Percentiles rank a stretch among this genome's conserved stretches.
Conservation (phyloP, 2,888 invertebrate genomes). For the Meiosimyza decipiens region DNA sequence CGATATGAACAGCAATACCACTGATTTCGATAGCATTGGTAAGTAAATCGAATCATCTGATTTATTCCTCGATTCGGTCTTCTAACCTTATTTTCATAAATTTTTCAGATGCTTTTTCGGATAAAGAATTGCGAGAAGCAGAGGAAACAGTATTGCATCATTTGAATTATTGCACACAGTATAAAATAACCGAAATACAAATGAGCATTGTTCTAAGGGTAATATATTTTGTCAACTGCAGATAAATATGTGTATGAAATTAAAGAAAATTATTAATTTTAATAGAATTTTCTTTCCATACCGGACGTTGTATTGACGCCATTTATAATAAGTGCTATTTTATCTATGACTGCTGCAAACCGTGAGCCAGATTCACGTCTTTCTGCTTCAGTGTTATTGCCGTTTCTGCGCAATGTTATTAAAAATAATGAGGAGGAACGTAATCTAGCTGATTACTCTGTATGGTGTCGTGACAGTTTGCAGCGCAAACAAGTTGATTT, state of each 20-base stretch:
- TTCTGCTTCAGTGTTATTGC: slow-evolving; percentile 58
- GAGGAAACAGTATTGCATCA: slow-evolving; percentile 74
- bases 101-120: slow-evolving; percentile 63
- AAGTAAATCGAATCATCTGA: background rate
- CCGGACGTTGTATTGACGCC: slow-evolving; percentile 74
- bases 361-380: slow-evolving; percentile 63
- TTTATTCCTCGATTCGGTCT: background rate
- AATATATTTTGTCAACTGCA: slow-evolving; percentile 11
- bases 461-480: slow-evolving; percentile 70
- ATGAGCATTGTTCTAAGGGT: slow-evolving; percentile 58
- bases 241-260: background rate
- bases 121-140: slow-evolving; percentile 70
- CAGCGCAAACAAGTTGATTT: slow-evolving; percentile 58
- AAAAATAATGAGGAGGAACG: slow-evolving; percentile 67
- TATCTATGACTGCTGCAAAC: slow-evolving; percentile 66
- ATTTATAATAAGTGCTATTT: slow-evolving; percentile 72
- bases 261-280: slow-evolving; percentile 41
- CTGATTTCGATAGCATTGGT: slow-evolving; percentile 66
- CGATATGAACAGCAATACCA: slow-evolving; percentile 62
- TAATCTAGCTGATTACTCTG: slow-evolving; percentile 63
- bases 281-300: slow-evolving; percentile 68
- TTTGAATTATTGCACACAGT: slow-evolving; percentile 67
- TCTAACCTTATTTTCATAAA: background rate
- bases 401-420: slow-evolving; percentile 61
- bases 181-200: slow-evolving; percentile 61